Evolutionary conservation across 2,797 vertebrate genomes (phyloP).

Genomic region (Pipistrellus pygmaeus): DNA sequence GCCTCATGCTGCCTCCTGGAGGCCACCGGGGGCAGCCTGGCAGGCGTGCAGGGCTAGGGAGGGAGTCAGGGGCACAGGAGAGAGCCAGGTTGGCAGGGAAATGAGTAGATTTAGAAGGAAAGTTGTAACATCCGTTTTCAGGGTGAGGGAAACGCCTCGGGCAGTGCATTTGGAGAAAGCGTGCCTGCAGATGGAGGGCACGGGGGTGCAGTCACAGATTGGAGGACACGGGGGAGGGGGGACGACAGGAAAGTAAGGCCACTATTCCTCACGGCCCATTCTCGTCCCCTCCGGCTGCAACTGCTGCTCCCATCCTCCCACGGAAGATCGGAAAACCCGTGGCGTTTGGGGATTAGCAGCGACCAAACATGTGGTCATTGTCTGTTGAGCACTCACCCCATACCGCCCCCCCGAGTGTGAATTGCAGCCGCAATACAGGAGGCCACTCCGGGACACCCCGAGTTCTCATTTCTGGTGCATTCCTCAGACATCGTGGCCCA

Average conservation of each 20-base stretch:
- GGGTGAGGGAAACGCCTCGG: not conserved
- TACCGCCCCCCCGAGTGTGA: constrained; percentile 49
- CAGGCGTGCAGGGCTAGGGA: not conserved
- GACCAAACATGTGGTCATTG: not conserved
- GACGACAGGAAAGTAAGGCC: not conserved
- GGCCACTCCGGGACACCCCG: not conserved
- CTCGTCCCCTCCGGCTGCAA: not conserved
- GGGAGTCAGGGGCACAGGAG: not conserved
- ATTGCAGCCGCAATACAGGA: not conserved
- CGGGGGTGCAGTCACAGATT: not conserved
- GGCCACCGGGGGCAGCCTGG: not conserved
- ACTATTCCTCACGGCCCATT: not conserved
- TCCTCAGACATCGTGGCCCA: constrained; percentile 52
- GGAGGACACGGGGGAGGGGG: no score
- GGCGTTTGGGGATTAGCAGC: constrained; percentile 20
- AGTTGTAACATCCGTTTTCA: not conserved
- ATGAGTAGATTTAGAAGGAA: not conserved
- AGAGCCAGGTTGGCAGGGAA: not conserved
- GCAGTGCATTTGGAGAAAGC: not conserved
- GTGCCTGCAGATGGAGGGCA: not conserved
- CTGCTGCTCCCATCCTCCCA: constrained; percentile 3
- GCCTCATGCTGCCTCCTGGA: constrained; percentile 60
- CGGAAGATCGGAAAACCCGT: not conserved
- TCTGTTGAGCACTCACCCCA: not conserved
- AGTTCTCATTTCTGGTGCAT: constrained; percentile 34